A percentile compares a stretch with the other conserved stretches of the same genome.
Conservation (phyloP, 2,797 vertebrate genomes). For the Denticeps clupeoides region DNA sequence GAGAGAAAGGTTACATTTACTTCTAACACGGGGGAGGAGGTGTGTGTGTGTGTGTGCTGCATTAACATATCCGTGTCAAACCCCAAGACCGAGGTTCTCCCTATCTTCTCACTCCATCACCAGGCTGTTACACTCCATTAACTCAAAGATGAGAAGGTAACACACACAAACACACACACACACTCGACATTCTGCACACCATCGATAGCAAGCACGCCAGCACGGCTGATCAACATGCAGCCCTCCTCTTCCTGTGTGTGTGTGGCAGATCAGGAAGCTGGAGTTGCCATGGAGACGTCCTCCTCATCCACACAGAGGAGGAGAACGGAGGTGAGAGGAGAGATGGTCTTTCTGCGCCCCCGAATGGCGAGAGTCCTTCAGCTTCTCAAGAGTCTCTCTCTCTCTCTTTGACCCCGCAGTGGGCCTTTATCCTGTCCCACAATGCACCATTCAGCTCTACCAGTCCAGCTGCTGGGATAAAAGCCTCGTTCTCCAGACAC, state of each 20-base stretch:
- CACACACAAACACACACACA: background rate
- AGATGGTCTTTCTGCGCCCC: too few relatives aligned
- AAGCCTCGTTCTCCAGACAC: too few relatives aligned
- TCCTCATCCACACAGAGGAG: too few relatives aligned
- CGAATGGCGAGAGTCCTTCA: too few relatives aligned
- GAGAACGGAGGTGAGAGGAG: too few relatives aligned
- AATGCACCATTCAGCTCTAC: slow-evolving; percentile 11
- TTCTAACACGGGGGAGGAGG: too few relatives aligned
- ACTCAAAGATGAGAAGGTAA: slow-evolving; percentile 26
- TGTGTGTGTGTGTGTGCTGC: background rate
- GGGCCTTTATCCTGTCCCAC: slow-evolving; percentile 7
- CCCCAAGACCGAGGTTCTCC: slow-evolving; percentile 7
- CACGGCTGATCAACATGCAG: background rate
- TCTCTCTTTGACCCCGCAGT: too few relatives aligned
- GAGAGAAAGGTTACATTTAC: slow-evolving; percentile 31
- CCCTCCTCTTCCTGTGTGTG: background rate
- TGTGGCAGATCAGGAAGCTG: too few relatives aligned
- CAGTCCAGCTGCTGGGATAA: too few relatives aligned
- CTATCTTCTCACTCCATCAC: slow-evolving; percentile 11
- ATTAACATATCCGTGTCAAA: slow-evolving; percentile 16
- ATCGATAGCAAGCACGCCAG: background rate
- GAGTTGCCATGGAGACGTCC: too few relatives aligned
- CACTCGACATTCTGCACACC: background rate
- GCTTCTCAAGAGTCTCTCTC: too few relatives aligned
- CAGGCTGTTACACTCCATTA: slow-evolving; percentile 31